Conservation (phyloP, 2,888 invertebrate species). For the Trissonchulus sp. region DNA sequence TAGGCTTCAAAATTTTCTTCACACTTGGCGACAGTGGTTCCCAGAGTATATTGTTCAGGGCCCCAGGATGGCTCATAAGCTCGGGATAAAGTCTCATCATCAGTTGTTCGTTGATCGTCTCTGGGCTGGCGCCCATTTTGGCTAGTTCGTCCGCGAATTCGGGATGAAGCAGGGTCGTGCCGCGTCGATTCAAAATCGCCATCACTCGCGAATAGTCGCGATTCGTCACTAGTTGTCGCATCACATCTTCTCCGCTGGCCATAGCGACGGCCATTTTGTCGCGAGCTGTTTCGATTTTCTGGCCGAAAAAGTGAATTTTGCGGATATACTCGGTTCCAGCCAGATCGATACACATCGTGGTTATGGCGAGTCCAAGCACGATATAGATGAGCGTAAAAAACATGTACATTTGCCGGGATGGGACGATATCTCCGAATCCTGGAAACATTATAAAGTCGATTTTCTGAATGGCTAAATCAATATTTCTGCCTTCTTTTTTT, state of each 20-base stretch:
- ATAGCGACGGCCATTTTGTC: slow-evolving; percentile 37
- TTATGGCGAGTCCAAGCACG: slow-evolving; percentile 22
- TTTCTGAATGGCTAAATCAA: no score
- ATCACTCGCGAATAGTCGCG: no score
- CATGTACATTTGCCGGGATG: slow-evolving; percentile 24
- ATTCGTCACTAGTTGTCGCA: slow-evolving; percentile 47
- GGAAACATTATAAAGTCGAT: no score
- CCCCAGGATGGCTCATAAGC: no score
- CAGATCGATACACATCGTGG: slow-evolving; percentile 28
- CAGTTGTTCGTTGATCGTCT: no score
- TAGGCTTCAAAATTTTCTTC: slow-evolving; percentile 38
- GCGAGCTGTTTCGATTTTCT: neutral
- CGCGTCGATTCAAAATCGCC: neutral
- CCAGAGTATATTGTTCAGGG: slow-evolving; percentile 50
- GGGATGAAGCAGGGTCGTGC: neutral
- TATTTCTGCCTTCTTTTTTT: no score
- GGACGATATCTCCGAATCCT: slow-evolving; percentile 28
- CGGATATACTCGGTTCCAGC: slow-evolving; percentile 26
- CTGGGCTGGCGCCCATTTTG: no score
- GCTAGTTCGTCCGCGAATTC: neutral
- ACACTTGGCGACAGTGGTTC: slow-evolving; percentile 47
- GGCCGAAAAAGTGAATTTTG: slow-evolving; percentile 26
- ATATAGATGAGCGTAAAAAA: slow-evolving; percentile 24
- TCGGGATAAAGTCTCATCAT: no score
- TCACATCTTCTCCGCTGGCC: slow-evolving; percentile 46